Conservation (phyloP, 2,113 vertebrate genomes). For the Melanerpes aurifrons region DNA sequence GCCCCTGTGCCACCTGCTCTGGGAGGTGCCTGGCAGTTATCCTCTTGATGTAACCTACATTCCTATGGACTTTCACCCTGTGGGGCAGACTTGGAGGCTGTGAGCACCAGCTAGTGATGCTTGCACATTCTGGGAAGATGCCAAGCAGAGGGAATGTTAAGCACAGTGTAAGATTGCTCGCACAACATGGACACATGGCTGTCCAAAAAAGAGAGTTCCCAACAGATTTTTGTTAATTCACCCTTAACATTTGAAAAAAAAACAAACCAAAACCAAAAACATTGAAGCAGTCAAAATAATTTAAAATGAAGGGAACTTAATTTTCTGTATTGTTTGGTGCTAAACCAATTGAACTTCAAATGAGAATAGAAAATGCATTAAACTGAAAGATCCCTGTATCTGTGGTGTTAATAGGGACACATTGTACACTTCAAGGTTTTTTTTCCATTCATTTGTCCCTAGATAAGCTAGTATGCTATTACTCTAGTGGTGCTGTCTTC, state of each 20-base stretch:
- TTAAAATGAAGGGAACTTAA: background rate
- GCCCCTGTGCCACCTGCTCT: background rate
- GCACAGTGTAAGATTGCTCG: background rate
- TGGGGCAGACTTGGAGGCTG: background rate
- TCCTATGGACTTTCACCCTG: background rate
- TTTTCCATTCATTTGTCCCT: conserved; percentile 78
- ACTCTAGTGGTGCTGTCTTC: conserved; percentile 76
- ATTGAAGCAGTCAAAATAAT: background rate
- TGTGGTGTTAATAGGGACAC: conserved; percentile 60
- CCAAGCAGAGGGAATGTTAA: conserved; percentile 38
- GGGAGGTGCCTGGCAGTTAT: background rate
- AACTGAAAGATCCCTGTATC: conserved; percentile 57
- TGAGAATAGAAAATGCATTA: conserved; percentile 42
- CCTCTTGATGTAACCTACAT: background rate
- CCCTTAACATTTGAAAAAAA: background rate
- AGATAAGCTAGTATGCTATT: conserved; percentile 81
- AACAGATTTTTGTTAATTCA: background rate
- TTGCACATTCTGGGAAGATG: background rate
- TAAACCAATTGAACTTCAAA: background rate
- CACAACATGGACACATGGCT: background rate
- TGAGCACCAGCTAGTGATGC: background rate
- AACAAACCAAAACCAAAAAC: background rate
- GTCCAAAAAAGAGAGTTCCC: background rate
- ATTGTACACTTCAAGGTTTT: conserved; percentile 70
- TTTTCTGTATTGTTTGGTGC: background rate